Conservation (phyloP, 2,113 vertebrate genomes). For the human (Homo sapiens) region GRCh38 chrX:115256001-115256500, state of each 20-base stretch:
- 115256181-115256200: not conserved
- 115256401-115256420: no score
- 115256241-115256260: not conserved
- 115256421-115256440: no score
- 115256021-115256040: not conserved
- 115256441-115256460: no score
- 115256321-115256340: no score
- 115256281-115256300: no score
- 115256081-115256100: not conserved
- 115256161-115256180: conserved; percentile 28
- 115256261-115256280: no score
- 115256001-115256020: not conserved
- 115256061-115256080: not conserved
- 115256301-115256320: no score
- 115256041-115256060: not conserved
- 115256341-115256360: no score
- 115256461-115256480: no score
- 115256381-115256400: no score
- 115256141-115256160: not conserved
- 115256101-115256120: not conserved
- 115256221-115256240: not conserved
- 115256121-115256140: conserved; percentile 44
- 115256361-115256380: no score
- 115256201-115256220: not conserved
- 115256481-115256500: no score